phyloP scores from a whole-genome alignment of 2,113 vertebrate genomes.

The Jaculus jaculus region DNA sequence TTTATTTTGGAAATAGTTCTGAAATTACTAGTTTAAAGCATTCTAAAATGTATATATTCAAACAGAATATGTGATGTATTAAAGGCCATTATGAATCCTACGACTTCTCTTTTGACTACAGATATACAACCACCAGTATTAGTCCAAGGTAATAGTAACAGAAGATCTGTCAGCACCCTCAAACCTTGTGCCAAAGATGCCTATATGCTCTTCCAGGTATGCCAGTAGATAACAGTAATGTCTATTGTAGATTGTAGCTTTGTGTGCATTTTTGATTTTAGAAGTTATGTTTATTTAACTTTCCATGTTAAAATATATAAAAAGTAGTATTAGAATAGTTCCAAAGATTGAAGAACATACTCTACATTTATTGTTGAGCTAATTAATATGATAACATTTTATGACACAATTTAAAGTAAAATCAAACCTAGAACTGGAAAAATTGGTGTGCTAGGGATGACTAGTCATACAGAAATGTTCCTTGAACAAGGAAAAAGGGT shows the following conservation, averaged over 20 bases:
- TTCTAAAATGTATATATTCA: background rate
- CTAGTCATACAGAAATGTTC: background rate
- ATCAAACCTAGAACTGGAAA: constrained; percentile 5
- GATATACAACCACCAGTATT: constrained; percentile 90
- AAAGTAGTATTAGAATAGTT: constrained; percentile 31
- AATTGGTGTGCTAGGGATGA: background rate
- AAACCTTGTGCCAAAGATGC: constrained; percentile 98
- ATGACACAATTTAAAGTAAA: constrained; percentile 4
- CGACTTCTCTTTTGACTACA: constrained; percentile 78
- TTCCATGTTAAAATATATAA: background rate
- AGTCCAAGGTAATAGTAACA: constrained; percentile 95
- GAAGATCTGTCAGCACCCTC: constrained; percentile 95
- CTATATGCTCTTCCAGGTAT: constrained; percentile 99
- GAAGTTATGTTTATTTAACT: constrained; percentile 17
- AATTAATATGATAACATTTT: constrained; percentile 28
- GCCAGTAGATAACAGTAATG: constrained; percentile 47
- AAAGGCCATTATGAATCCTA: background rate
- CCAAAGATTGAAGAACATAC: constrained; percentile 9
- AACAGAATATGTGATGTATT: background rate
- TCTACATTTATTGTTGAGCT: background rate
- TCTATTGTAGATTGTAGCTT: constrained; percentile 25
- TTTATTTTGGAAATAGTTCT: constrained; percentile 34
- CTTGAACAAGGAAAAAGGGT: background rate
- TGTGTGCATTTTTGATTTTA: background rate
- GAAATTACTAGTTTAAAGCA: constrained; percentile 14